A percentile compares a stretch with the other conserved stretches of the same genome.
These are phyloP conservation scores for Brachionus plicatilis DNA, from an alignment of 1,140 invertebrate genomes.

Conservation along the genomic window DNA sequence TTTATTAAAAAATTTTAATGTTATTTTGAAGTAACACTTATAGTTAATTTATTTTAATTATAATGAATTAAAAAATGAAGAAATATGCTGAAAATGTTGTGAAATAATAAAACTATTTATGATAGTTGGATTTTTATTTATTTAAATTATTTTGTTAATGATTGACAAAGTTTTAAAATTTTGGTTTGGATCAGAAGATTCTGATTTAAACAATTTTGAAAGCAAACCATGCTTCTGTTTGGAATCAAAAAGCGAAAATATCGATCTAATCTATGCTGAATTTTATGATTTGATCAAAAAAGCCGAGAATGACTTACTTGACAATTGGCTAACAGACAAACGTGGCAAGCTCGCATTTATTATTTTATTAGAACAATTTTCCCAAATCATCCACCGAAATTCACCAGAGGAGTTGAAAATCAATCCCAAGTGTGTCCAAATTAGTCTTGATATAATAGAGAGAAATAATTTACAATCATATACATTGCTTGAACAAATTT, in stretches of 20 bases:
- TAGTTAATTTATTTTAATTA: too few species aligned
- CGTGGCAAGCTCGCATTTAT: slow-evolving; percentile 2
- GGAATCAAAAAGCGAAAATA: background rate
- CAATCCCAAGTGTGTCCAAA: background rate
- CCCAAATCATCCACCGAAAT: background rate
- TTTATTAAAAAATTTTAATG: too few species aligned
- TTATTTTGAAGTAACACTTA: too few species aligned
- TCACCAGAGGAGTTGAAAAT: background rate
- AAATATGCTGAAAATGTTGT: background rate
- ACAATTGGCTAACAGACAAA: background rate
- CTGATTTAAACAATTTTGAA: background rate
- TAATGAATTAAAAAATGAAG: background rate
- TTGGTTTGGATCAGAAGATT: background rate
- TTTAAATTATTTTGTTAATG: background rate
- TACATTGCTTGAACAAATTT: background rate
- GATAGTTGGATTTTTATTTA: background rate
- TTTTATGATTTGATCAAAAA: background rate
- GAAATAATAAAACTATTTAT: background rate
- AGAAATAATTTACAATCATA: background rate
- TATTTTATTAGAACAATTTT: slow-evolving; percentile 19
- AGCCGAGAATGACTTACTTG: background rate
- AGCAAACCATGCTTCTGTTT: background rate
- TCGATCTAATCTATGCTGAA: background rate
- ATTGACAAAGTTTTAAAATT: background rate
- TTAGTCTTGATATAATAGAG: background rate